Evolutionary conservation across 2,113 vertebrate genomes (phyloP).

Genomic region (Struthidea cinerea): DNA sequence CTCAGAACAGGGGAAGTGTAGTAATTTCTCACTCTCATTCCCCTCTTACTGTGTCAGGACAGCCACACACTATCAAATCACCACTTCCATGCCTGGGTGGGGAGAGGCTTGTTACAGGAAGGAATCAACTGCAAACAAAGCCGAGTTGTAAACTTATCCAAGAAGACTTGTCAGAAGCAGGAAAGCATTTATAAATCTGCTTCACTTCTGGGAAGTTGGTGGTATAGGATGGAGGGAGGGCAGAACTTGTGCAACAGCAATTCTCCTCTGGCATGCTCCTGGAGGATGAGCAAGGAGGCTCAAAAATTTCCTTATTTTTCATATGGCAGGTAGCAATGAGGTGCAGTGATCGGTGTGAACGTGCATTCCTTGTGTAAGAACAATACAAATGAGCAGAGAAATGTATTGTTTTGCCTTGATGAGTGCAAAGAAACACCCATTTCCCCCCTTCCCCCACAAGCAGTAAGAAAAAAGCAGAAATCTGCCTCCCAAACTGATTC

Average conservation of each 20-base stretch:
- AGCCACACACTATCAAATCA: not conserved
- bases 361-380: not conserved
- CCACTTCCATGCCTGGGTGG: not conserved
- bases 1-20: not conserved
- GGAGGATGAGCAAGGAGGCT: not conserved
- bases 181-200: not conserved
- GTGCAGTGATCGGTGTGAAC: not conserved
- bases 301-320: not conserved
- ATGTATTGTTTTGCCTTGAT: too few relatives aligned
- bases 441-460: not conserved
- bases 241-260: not conserved
- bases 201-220: not conserved
- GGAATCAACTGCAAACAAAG: constrained; percentile 36
- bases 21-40: not conserved
- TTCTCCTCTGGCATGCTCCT: not conserved
- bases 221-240: not conserved
- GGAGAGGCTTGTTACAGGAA: not conserved
- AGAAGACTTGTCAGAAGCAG: not conserved
- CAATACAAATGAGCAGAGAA: not conserved
- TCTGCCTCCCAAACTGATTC: not conserved
- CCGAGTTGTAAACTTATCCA: not conserved
- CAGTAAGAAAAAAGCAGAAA: not conserved
- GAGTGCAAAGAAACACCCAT: not conserved
- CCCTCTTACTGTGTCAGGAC: not conserved
- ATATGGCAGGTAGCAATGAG: rapidly evolving